These are phyloP conservation scores for Erebia ligea DNA, from an alignment of 2,888 invertebrate species.

Conservation along the genomic window DNA sequence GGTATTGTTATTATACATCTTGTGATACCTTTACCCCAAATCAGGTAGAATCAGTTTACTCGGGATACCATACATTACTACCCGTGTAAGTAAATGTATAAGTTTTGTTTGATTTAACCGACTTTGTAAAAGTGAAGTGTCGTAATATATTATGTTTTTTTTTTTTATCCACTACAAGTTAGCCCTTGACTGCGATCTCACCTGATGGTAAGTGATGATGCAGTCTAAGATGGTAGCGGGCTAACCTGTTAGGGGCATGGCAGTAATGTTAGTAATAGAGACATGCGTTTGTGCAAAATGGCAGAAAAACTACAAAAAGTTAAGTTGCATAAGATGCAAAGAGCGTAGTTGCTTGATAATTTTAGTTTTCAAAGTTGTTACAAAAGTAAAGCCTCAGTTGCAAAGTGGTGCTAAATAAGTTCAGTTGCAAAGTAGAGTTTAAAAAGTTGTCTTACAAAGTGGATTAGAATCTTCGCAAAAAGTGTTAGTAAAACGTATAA, in stretches of 20 bases:
- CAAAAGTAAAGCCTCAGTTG: neutral
- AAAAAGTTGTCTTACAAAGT: no score
- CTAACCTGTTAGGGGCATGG: no score
- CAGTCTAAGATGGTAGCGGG: no score
- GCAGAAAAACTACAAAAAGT: neutral
- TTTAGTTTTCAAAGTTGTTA: neutral
- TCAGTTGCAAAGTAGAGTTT: no score
- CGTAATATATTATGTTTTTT: neutral
- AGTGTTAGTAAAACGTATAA: no score
- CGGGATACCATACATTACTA: slow-evolving; percentile 12
- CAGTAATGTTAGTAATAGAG: neutral
- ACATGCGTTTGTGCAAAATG: neutral
- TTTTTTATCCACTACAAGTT: no score
- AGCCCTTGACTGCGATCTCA: no score
- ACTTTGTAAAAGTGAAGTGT: neutral
- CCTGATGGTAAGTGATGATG: no score
- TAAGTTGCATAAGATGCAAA: neutral
- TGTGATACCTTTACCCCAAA: neutral
- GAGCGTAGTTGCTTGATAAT: neutral
- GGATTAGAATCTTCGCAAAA: no score
- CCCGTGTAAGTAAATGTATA: slow-evolving; percentile 9
- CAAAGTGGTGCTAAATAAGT: no score
- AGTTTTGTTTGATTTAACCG: neutral
- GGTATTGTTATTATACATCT: slow-evolving; percentile 11
- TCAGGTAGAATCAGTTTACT: slow-evolving; percentile 10